Conservation (phyloP, 1,140 invertebrate species). For the Armadillidium nasatum region DNA sequence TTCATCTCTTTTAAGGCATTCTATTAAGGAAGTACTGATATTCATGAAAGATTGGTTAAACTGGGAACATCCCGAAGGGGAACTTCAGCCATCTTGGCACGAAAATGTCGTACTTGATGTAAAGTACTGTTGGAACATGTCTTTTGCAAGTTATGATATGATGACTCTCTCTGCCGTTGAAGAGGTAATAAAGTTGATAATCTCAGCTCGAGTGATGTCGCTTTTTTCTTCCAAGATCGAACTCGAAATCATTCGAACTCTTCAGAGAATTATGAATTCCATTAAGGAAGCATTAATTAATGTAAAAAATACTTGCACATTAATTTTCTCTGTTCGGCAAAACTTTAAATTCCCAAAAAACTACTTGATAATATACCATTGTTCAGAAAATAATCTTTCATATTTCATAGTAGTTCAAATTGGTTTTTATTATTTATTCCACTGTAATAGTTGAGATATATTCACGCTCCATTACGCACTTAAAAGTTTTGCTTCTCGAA, state of each 20-base stretch:
- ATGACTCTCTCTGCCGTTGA: background rate
- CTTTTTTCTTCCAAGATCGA: background rate
- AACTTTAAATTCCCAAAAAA: background rate
- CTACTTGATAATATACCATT: background rate
- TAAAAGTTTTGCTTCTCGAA: background rate
- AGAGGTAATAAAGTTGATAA: background rate
- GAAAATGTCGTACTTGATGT: background rate
- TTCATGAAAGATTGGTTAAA: background rate
- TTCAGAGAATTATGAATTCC: background rate
- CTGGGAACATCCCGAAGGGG: background rate
- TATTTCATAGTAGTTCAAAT: background rate
- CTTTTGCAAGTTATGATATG: background rate
- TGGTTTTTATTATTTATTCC: background rate
- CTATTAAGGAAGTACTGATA: background rate
- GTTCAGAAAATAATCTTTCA: background rate
- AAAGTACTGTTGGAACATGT: background rate
- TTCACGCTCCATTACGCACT: background rate
- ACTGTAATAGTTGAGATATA: background rate
- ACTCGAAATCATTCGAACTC: background rate
- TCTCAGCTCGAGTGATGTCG: background rate
- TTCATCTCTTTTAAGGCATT: background rate
- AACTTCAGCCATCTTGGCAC: background rate
- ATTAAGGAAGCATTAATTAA: background rate
- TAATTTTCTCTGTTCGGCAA: background rate
- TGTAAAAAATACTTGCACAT: background rate